A percentile compares a stretch with the other conserved stretches of the same genome.
Evolutionary conservation across 2,113 vertebrate species (phyloP).

Genomic region (Mellivora capensis): DNA sequence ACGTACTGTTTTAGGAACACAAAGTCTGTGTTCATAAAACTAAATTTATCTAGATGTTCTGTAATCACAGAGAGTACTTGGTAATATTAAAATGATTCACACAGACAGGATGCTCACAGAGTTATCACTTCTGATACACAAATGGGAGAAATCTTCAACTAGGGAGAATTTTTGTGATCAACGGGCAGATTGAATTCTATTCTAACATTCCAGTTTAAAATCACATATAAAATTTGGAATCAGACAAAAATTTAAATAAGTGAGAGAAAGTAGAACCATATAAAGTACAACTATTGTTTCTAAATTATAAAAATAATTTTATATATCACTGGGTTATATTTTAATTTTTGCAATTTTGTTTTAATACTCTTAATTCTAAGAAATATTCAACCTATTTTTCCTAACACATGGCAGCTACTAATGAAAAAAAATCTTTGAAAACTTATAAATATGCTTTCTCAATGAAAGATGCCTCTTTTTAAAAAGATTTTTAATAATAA

Average conservation of each 20-base stretch:
- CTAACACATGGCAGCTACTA: background rate
- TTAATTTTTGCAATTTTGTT: background rate
- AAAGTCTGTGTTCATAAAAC: slow-evolving; percentile 28
- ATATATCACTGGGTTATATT: background rate
- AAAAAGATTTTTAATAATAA: too few species aligned
- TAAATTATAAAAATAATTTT: background rate
- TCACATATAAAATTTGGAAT: background rate
- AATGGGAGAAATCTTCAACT: background rate
- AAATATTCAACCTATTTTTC: background rate
- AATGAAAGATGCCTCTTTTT: background rate
- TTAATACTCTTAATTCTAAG: background rate
- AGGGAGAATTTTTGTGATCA: background rate
- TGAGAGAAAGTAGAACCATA: background rate
- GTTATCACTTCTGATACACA: slow-evolving; percentile 42
- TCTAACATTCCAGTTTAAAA: background rate
- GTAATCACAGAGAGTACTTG: slow-evolving; percentile 43
- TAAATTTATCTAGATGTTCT: slow-evolving; percentile 61
- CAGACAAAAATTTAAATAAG: background rate
- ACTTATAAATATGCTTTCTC: background rate
- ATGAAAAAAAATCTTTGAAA: slow-evolving; percentile 8
- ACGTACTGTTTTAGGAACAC: slow-evolving; percentile 47
- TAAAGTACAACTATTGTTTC: background rate
- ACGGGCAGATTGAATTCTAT: background rate
- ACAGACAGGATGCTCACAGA: slow-evolving; percentile 5
- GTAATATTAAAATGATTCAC: slow-evolving; percentile 48